Base-by-base conservation (phyloP, 2,113 vertebrate genomes). In the Anser brachyrhynchus region DNA sequence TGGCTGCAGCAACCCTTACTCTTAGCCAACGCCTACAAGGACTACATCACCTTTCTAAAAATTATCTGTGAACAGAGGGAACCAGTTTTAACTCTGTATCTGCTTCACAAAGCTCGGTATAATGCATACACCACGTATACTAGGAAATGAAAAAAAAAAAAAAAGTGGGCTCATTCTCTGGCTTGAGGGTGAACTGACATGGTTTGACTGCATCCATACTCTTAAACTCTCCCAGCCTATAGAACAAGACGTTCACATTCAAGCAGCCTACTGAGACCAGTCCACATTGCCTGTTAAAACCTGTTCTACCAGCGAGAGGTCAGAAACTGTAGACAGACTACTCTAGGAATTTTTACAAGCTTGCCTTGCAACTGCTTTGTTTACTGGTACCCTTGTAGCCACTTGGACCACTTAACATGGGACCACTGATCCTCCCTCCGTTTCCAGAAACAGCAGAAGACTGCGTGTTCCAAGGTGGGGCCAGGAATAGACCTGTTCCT, bases 381-480 rank as follows among this genome's bases (percentile, higher is more conserved):
- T 84, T 74, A 67, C 3, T n/a, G 25, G 15, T 31, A 81, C 10
- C 6, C 4, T 19, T 35, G 17, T 33, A 90, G 37, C 10, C 35
- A 28, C 7, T 11, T 14, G 35, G 13, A 82, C 22, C n/a, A 58
- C 2, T 5, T 29, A 54, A 66, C 0, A 0, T 33, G 11, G 7
- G 35, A 6, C 20, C 4, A 2, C 18, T 13, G 46, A 71, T 1
- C 5, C 35, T 44, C 2, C 1, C 5, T 55, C 18, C 28, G 10
- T 28, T 75, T 59, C 41, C 21, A 82, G 46, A 39, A 71, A 75
- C 1, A 66, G 33, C 29, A 61, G 19, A 80, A 17, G 61, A 70
- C 20, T 54, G 12, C 39, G 10, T 44, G 29, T 22, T 78, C 4
- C 6, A 44, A 55, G 66, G 13, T 12, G 8, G 23, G 28, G 13